These are phyloP conservation scores for Lithosia quadra DNA, from an alignment of 2,888 invertebrate genomes.

Conservation along the genomic window DNA sequence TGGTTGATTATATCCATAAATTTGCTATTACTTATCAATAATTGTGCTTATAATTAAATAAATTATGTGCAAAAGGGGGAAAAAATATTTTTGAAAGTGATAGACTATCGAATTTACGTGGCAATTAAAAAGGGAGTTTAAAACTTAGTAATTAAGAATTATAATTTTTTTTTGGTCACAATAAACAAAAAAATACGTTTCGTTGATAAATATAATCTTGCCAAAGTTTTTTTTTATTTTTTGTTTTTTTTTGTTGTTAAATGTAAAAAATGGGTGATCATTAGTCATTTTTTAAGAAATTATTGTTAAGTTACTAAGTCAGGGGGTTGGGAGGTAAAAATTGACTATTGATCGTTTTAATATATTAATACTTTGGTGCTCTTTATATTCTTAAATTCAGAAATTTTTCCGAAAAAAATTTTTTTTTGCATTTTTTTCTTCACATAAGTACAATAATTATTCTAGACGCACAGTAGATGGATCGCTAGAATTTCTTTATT, in stretches of 20 bases:
- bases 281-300: slow-evolving; percentile 56
- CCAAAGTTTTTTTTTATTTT: slow-evolving; percentile 68
- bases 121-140: slow-evolving; percentile 62
- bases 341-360: slow-evolving; percentile 41
- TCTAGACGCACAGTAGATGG: slow-evolving; percentile 58
- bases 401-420: slow-evolving; percentile 27
- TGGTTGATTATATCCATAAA: slow-evolving; percentile 17
- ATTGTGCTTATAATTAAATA: slow-evolving; percentile 35
- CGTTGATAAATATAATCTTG: slow-evolving; percentile 62
- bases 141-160: slow-evolving; percentile 43
- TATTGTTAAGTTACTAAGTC: slow-evolving; percentile 38
- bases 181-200: slow-evolving; percentile 39
- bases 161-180: slow-evolving; percentile 60
- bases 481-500: slow-evolving; percentile 54
- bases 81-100: slow-evolving; percentile 65
- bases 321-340: slow-evolving; percentile 30
- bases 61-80: slow-evolving; percentile 40
- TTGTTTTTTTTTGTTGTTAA: slow-evolving; percentile 46
- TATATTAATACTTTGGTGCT: slow-evolving; percentile 64
- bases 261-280: slow-evolving; percentile 46
- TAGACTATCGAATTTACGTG: slow-evolving; percentile 84
- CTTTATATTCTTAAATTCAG: slow-evolving; percentile 46
- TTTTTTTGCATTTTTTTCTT: slow-evolving; percentile 23
- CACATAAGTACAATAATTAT: slow-evolving; percentile 47
- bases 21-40: slow-evolving; percentile 26